Conservation (phyloP, 2,888 invertebrate species). For the Blera fallax region DNA sequence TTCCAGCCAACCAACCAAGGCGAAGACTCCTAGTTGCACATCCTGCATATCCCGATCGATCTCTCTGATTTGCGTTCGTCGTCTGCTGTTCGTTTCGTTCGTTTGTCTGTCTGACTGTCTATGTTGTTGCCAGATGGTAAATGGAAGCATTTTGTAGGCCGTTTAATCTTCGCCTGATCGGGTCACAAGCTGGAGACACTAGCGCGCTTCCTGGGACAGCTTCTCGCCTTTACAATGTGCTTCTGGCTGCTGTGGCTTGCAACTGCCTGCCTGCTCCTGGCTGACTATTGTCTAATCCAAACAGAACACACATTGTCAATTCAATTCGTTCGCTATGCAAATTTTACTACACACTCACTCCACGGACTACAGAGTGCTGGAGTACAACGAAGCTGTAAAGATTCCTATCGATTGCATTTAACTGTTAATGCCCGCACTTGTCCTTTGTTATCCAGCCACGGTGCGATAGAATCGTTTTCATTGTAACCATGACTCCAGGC, state of each 20-base stretch:
- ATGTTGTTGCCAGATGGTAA: constrained; percentile 61
- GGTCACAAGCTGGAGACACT: constrained; percentile 44
- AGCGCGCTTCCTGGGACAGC: constrained; percentile 53
- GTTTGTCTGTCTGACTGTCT: constrained; percentile 31
- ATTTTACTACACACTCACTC: constrained; percentile 54
- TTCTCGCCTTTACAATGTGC: constrained; percentile 56
- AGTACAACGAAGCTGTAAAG: constrained; percentile 69
- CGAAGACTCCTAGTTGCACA: constrained; percentile 43
- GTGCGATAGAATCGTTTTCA: constrained; percentile 69
- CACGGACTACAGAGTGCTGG: background rate
- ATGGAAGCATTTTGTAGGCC: constrained; percentile 66
- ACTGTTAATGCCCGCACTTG: constrained; percentile 73
- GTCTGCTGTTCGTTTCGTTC: constrained; percentile 31
- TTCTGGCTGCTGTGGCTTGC: background rate
- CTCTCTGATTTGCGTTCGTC: constrained; percentile 61
- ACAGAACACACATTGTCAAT: constrained; percentile 65
- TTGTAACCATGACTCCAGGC: constrained; percentile 59
- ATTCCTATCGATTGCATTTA: constrained; percentile 72
- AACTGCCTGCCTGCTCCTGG: background rate
- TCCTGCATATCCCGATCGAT: constrained; percentile 71
- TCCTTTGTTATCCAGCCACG: constrained; percentile 70
- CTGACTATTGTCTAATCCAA: constrained; percentile 64
- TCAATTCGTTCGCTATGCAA: constrained; percentile 70
- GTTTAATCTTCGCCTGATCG: constrained; percentile 70
- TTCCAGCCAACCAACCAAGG: constrained; percentile 29